Evolutionary conservation across 1,140 invertebrate species (phyloP).

Genomic region (Drosophila simulans): DNA sequence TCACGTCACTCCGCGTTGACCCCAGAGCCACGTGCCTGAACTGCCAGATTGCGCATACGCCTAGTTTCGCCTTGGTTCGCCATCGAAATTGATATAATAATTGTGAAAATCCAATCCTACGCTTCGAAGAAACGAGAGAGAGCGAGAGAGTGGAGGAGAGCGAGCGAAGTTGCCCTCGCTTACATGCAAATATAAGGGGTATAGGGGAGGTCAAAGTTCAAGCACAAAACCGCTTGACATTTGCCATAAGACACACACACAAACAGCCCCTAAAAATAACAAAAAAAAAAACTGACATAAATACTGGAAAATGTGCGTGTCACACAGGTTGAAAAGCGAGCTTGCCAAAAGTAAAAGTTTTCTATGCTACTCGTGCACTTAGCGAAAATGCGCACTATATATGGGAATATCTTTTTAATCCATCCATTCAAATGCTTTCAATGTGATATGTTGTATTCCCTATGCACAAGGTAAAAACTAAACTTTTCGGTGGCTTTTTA

Average conservation of each 20-base stretch:
- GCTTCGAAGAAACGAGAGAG: not conserved
- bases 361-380: not conserved
- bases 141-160: not conserved
- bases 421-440: too few species aligned
- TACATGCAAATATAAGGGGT: constrained; percentile 34
- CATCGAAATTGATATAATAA: constrained; percentile 51
- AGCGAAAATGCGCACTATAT: not conserved
- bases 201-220: constrained; percentile 46
- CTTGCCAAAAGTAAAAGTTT: constrained; percentile 29
- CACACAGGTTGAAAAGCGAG: constrained; percentile 19
- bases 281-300: not conserved
- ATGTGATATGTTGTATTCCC: not conserved
- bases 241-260: constrained; percentile 34
- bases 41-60: constrained; percentile 40
- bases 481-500: constrained; percentile 23
- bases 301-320: constrained; percentile 19
- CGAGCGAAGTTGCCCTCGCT: constrained; percentile 36
- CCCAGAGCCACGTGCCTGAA: constrained; percentile 37
- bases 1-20: constrained; percentile 32
- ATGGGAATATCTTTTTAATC: not conserved
- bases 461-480: constrained; percentile 1
- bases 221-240: constrained; percentile 47
- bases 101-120: constrained; percentile 35
- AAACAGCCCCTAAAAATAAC: not conserved
- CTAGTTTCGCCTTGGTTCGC: constrained; percentile 30